Evolutionary conservation across 2,797 vertebrate genomes (phyloP).

Genomic region (Remorina albescens): DNA sequence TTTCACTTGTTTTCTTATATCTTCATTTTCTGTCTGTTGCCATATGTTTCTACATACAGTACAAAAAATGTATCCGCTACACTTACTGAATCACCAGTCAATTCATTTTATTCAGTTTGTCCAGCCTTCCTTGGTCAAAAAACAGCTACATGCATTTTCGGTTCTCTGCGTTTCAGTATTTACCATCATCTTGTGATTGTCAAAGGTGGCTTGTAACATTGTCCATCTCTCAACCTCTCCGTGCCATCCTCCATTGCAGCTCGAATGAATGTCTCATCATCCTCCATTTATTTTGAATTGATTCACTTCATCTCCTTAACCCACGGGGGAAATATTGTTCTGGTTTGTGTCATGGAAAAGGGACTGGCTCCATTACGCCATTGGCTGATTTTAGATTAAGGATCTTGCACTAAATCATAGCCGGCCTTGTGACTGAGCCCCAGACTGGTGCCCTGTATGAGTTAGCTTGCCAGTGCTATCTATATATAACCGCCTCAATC

Average conservation of each 20-base stretch:
- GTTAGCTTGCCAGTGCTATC: constrained; percentile 70
- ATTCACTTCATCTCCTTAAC: constrained; percentile 54
- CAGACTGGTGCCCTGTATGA: constrained; percentile 39
- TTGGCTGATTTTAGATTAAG: constrained; percentile 76
- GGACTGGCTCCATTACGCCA: constrained; percentile 61
- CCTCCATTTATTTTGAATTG: constrained; percentile 65
- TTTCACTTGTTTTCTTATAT: too few species aligned
- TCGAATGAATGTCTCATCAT: constrained; percentile 68
- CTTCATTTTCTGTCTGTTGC: neutral
- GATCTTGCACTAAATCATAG: constrained; percentile 68
- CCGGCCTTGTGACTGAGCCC: constrained; percentile 69
- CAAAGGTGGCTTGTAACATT: neutral
- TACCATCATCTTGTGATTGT: neutral
- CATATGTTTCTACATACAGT: neutral
- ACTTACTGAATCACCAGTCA: neutral
- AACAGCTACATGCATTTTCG: too few species aligned
- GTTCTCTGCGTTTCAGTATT: neutral
- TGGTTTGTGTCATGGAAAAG: constrained; percentile 72
- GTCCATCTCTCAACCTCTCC: constrained; percentile 46
- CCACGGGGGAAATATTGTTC: constrained; percentile 62
- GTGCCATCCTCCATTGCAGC: constrained; percentile 18
- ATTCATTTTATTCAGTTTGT: neutral
- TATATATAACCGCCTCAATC: constrained; percentile 83
- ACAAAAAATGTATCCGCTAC: neutral
- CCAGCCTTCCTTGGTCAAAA: neutral